These are phyloP conservation scores for Ferrisia virgata DNA, from an alignment of 2,888 invertebrate species.

Conservation along the genomic window DNA sequence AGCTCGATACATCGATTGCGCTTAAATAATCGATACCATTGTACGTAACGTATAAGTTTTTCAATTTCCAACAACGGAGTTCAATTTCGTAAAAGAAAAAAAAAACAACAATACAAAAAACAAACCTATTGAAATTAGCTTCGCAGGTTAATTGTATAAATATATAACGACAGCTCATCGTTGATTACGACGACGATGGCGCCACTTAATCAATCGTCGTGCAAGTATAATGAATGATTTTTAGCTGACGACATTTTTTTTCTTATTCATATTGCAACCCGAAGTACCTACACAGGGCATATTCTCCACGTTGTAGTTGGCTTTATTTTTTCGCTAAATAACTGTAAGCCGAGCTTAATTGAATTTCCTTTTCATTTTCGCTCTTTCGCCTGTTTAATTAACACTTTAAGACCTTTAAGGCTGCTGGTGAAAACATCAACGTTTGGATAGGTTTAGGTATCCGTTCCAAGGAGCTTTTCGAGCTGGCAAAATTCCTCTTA, in stretches of 20 bases:
- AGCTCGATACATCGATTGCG: neutral
- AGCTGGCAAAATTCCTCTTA: conserved; percentile 23
- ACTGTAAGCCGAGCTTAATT: neutral
- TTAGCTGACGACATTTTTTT: neutral
- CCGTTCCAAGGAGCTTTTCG: neutral
- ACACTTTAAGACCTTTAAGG: neutral
- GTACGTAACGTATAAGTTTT: neutral
- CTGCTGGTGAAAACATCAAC: neutral
- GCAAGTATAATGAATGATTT: neutral
- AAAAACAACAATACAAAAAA: neutral
- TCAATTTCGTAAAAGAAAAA: neutral
- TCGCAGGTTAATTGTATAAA: too few species aligned
- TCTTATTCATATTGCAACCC: neutral
- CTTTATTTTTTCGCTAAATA: neutral
- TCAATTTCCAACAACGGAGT: too few species aligned
- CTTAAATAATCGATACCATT: neutral
- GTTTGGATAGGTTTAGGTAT: neutral
- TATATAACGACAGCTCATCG: neutral
- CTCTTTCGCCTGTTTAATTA: neutral
- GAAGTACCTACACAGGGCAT: too few species aligned
- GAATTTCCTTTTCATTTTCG: neutral
- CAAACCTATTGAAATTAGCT: neutral
- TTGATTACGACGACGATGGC: neutral
- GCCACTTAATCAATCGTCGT: neutral
- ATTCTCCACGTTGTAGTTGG: neutral